phyloP scores from a whole-genome alignment of 2,888 invertebrate species.

The Liopterus haemorrhoidalis region DNA sequence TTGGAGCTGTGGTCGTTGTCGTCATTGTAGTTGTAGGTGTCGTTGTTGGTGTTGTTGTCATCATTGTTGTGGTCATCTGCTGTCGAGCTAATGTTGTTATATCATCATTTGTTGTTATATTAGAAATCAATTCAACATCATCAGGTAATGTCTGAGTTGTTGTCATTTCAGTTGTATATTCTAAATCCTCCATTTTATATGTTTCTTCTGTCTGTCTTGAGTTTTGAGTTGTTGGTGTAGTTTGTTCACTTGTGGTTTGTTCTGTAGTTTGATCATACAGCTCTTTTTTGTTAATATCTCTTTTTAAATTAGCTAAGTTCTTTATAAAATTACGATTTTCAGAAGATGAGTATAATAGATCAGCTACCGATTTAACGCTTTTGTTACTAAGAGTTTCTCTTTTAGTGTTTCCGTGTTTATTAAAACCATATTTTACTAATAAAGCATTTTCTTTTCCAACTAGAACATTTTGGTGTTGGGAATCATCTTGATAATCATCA shows the following conservation, averaged over 20 bases:
- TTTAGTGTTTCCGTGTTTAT: too few species aligned
- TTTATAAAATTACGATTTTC: too few species aligned
- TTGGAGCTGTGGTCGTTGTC: slow-evolving; percentile 24
- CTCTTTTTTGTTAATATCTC: too few species aligned
- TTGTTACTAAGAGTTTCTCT: too few species aligned
- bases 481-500: too few species aligned
- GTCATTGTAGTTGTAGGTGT: slow-evolving; percentile 29
- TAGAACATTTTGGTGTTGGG: too few species aligned
- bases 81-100: slow-evolving; percentile 21
- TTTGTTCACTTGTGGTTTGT: slow-evolving; percentile 21
- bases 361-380: too few species aligned
- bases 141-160: slow-evolving; percentile 18
- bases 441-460: too few species aligned
- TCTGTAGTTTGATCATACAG: too few species aligned
- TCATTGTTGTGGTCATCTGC: slow-evolving; percentile 27
- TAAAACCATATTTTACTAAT: too few species aligned
- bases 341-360: too few species aligned
- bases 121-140: background rate
- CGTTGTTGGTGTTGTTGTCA: slow-evolving; percentile 25
- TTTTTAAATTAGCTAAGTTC: too few species aligned
- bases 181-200: background rate
- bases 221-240: slow-evolving; percentile 16
- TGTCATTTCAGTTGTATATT: slow-evolving; percentile 13
- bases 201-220: slow-evolving; percentile 8
- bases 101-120: slow-evolving; percentile 9